Evolutionary conservation across 2,888 invertebrate genomes (phyloP).

Genomic region (Cremastinae sp.): DNA sequence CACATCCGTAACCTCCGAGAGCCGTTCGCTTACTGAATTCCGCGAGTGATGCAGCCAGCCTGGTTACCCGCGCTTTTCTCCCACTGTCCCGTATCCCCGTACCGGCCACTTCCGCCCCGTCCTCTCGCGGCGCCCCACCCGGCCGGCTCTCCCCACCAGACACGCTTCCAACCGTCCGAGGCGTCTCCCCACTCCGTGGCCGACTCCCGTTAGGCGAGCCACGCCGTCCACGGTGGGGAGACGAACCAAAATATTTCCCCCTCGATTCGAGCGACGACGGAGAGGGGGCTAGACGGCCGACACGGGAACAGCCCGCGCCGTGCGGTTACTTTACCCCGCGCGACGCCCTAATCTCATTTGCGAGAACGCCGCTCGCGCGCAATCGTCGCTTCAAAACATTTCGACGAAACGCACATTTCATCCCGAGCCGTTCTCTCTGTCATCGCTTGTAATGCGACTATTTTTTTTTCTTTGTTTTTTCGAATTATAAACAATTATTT

Average conservation of each 20-base stretch:
- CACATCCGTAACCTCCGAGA: conserved; percentile 73
- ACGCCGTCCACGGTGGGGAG: conserved; percentile 30
- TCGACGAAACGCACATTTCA: not conserved
- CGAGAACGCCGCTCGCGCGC: conserved; percentile 23
- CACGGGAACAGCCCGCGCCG: conserved; percentile 4
- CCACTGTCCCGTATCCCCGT: conserved; percentile 55
- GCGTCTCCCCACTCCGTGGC: conserved; percentile 18
- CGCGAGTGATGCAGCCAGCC: conserved; percentile 74
- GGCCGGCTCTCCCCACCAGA: not conserved
- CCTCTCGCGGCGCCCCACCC: conserved; percentile 55
- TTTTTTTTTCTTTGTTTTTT: too few relatives aligned
- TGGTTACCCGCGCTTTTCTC: conserved; percentile 79
- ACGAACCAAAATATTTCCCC: conserved; percentile 36
- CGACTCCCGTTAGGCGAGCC: conserved; percentile 6
- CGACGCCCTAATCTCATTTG: conserved; percentile 57
- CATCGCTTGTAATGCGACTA: too few relatives aligned
- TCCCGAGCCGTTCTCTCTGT: too few relatives aligned
- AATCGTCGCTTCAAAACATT: conserved; percentile 1
- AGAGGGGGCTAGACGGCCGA: not conserved
- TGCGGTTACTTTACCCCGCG: conserved; percentile 60
- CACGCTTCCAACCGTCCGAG: conserved; percentile 30
- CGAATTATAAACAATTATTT: too few relatives aligned
- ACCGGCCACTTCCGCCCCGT: conserved; percentile 62
- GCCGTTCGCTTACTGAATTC: conserved; percentile 79
- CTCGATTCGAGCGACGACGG: conserved; percentile 9